Evolutionary conservation across 2,888 invertebrate genomes (phyloP).

Genomic region (Hybos culiciformis): DNA sequence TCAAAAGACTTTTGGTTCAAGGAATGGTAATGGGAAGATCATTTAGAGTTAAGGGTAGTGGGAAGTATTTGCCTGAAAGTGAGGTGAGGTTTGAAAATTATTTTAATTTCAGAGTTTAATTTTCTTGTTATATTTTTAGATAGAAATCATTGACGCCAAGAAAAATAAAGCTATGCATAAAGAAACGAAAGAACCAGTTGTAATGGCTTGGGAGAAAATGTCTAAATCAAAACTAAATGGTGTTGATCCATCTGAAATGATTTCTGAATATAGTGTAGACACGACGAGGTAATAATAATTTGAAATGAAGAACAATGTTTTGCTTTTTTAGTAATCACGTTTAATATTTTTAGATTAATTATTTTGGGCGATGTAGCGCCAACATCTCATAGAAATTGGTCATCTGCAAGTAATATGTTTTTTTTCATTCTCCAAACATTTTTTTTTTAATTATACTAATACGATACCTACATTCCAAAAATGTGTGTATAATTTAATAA

Average conservation of each 20-base stretch:
- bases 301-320: no score
- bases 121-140: slow-evolving; percentile 22
- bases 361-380: slow-evolving; percentile 86
- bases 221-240: slow-evolving; percentile 98
- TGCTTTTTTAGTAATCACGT: no score
- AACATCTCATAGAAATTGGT: slow-evolving; percentile 80
- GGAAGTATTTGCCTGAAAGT: slow-evolving; percentile 60
- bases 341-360: no score
- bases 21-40: slow-evolving; percentile 91
- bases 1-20: slow-evolving; percentile 78
- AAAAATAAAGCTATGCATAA: slow-evolving; percentile 47
- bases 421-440: not conserved
- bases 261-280: slow-evolving; percentile 73
- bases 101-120: slow-evolving; percentile 24
- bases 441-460: not conserved
- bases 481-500: no score
- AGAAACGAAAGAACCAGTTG: slow-evolving; percentile 51
- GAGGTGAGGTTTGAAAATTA: no score
- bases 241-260: slow-evolving; percentile 74
- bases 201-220: slow-evolving; percentile 92
- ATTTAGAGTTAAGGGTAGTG: slow-evolving; percentile 56
- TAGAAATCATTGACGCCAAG: slow-evolving; percentile 42
- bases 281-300: no score
- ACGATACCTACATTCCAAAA: not conserved
- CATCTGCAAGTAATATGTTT: slow-evolving; percentile 54